phyloP scores from a whole-genome alignment of 2,113 vertebrate species.

The Sinocyclocheilus rhinocerous region DNA sequence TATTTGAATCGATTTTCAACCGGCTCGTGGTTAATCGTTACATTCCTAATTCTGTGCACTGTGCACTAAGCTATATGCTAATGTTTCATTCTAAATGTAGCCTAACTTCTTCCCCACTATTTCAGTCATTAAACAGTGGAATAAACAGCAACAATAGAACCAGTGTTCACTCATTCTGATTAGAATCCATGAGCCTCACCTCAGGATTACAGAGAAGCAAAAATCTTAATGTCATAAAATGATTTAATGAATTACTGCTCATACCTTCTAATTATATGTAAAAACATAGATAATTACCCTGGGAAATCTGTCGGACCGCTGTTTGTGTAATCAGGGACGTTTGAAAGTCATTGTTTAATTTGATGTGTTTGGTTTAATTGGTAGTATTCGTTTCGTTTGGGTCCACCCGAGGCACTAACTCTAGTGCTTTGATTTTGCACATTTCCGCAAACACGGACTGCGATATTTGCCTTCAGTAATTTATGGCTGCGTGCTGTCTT shows the following conservation, averaged over 20 bases:
- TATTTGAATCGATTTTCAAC: no score
- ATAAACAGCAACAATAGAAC: background rate
- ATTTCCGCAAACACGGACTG: constrained; percentile 47
- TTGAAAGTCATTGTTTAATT: constrained; percentile 53
- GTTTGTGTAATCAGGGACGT: constrained; percentile 44
- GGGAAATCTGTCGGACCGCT: constrained; percentile 19
- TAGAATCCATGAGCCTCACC: constrained; percentile 10
- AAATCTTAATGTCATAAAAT: constrained; percentile 29
- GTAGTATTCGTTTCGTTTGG: constrained; percentile 46
- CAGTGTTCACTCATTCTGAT: background rate
- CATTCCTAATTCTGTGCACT: no score
- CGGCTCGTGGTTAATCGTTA: no score
- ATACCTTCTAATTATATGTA: constrained; percentile 22
- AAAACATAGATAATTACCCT: constrained; percentile 39
- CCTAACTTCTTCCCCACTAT: background rate
- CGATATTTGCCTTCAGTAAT: constrained; percentile 58
- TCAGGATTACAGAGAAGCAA: background rate
- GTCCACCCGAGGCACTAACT: background rate
- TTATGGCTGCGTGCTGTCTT: background rate
- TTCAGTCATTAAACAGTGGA: background rate
- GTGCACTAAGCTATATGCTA: no score
- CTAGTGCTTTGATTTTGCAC: constrained; percentile 29
- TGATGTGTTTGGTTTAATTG: constrained; percentile 38
- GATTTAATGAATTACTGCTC: constrained; percentile 46
- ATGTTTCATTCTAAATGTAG: background rate